phyloP scores from a whole-genome alignment of 2,797 vertebrate genomes.

The Echiichthys vipera region DNA sequence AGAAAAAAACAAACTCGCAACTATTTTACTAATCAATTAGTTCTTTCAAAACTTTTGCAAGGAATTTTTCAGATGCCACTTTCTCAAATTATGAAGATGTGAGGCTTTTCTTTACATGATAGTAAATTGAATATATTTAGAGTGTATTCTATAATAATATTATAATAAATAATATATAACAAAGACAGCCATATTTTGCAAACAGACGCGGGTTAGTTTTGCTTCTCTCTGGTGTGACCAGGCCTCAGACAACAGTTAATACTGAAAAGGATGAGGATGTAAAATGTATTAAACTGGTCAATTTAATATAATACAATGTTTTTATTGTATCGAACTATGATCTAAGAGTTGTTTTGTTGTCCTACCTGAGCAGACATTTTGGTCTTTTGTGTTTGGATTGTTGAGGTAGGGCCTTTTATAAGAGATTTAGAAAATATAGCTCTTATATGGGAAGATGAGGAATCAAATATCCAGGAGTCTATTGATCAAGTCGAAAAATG shows the following conservation, averaged over 20 bases:
- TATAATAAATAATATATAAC: too few species aligned
- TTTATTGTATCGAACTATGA: background rate
- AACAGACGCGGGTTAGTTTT: too few species aligned
- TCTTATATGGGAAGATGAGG: background rate
- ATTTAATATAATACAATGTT: background rate
- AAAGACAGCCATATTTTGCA: too few species aligned
- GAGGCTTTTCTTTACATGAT: background rate
- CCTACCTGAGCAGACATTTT: constrained; percentile 13
- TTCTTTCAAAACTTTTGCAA: background rate
- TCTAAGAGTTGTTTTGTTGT: background rate
- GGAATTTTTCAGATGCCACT: background rate
- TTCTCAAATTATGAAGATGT: background rate
- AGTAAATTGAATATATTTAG: background rate
- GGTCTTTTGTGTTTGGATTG: constrained; percentile 8
- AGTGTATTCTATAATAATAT: too few species aligned
- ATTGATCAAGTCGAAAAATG: background rate
- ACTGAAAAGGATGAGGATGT: background rate
- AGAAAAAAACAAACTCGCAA: background rate
- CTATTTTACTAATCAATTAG: background rate
- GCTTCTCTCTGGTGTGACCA: background rate
- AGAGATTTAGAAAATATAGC: background rate
- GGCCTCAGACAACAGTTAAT: background rate
- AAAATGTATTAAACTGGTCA: background rate
- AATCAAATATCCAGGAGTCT: background rate
- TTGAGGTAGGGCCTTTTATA: background rate